Conservation (phyloP, 2,888 invertebrate genomes). For the Parnassius apollo region DNA sequence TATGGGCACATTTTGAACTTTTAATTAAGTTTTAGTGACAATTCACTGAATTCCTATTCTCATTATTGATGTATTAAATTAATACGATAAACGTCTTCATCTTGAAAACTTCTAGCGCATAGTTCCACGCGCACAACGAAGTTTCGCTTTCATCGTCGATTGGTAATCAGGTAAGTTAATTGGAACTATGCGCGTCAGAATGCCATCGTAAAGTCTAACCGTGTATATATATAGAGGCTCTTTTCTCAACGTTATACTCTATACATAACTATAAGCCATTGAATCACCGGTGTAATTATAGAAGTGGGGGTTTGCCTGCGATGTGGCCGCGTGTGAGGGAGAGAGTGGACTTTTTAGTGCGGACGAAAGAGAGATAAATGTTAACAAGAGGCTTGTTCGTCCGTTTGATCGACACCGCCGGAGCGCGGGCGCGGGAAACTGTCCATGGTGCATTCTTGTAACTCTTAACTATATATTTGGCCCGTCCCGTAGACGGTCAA, state of each 20-base stretch:
- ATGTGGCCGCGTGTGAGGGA: conserved; percentile 64
- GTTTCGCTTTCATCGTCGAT: conserved; percentile 34
- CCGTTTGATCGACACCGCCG: conserved; percentile 80
- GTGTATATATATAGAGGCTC: conserved; percentile 68
- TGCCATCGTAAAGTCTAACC: conserved; percentile 66
- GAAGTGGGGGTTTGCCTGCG: conserved; percentile 81
- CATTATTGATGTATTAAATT: conserved; percentile 5
- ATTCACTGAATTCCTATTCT: not conserved
- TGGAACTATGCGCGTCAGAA: conserved; percentile 53
- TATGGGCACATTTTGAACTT: too few relatives aligned
- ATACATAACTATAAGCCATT: conserved; percentile 78
- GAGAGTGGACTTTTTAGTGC: conserved; percentile 47
- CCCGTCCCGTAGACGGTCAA: conserved; percentile 48
- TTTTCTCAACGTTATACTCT: conserved; percentile 73
- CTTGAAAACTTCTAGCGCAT: conserved; percentile 4
- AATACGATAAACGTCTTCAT: conserved; percentile 2
- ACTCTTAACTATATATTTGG: conserved; percentile 80
- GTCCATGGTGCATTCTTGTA: conserved; percentile 77
- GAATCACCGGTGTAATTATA: conserved; percentile 82
- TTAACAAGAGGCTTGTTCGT: conserved; percentile 80
- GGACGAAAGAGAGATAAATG: conserved; percentile 62
- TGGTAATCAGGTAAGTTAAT: conserved; percentile 57
- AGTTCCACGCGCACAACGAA: conserved; percentile 17
- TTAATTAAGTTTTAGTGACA: not conserved
- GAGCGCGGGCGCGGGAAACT: conserved; percentile 73